A percentile compares a stretch with the other conserved stretches of the same genome.
These are phyloP conservation scores for Polyommatus iphigenia DNA, from an alignment of 2,888 invertebrate genomes.

Conservation along the genomic window DNA sequence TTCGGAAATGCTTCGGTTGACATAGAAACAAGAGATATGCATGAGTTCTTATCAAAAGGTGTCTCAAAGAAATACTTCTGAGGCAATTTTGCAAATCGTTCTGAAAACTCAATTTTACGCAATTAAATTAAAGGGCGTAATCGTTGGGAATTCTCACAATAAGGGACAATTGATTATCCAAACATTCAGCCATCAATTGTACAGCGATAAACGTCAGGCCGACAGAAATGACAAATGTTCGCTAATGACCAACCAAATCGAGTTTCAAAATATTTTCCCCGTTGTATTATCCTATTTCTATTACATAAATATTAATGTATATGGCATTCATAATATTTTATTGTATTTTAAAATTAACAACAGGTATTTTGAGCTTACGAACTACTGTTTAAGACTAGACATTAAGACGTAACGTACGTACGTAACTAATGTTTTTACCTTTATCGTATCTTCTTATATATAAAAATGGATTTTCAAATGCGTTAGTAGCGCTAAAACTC, in stretches of 20 bases:
- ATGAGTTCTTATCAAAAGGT: no score
- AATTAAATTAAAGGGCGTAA: constrained; percentile 29
- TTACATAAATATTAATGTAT: neutral
- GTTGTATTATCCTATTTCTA: constrained; percentile 1
- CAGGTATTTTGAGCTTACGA: no score
- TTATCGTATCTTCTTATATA: no score
- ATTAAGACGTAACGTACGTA: no score
- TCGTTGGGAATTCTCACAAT: constrained; percentile 34
- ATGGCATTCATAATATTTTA: neutral
- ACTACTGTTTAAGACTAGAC: no score
- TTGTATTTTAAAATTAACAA: no score
- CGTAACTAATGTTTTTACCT: no score
- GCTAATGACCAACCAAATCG: constrained; percentile 39
- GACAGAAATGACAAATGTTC: constrained; percentile 43
- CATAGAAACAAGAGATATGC: no score
- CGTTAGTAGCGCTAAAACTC: no score
- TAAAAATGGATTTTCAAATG: no score
- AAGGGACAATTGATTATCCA: constrained; percentile 39
- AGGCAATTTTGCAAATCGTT: neutral
- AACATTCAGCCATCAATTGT: constrained; percentile 59
- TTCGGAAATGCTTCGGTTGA: no score
- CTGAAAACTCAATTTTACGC: constrained; percentile 21
- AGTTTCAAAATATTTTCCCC: constrained; percentile 31
- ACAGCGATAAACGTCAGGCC: constrained; percentile 55
- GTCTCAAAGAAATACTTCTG: no score